These are phyloP conservation scores for Callionymus lyra DNA, from an alignment of 2,113 vertebrate species.

Conservation along the genomic window DNA sequence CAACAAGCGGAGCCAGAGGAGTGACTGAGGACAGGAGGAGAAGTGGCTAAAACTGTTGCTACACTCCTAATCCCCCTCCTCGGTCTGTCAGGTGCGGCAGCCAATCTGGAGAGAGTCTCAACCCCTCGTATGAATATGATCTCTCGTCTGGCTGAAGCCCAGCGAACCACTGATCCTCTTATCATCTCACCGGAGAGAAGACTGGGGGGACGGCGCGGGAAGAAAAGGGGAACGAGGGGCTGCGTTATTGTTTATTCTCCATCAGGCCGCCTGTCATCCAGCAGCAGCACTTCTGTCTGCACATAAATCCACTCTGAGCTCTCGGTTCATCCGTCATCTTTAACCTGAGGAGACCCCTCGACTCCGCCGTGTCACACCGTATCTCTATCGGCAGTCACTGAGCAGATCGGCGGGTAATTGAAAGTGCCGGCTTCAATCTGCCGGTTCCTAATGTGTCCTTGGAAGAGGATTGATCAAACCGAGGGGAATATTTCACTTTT, in stretches of 20 bases:
- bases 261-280: constrained; percentile 7
- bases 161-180: constrained; percentile 54
- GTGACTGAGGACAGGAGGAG: constrained; percentile 34
- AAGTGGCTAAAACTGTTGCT: constrained; percentile 45
- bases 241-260: constrained; percentile 17
- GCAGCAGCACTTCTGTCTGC: background rate
- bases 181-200: constrained; percentile 44
- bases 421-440: constrained; percentile 2
- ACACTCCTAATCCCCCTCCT: constrained; percentile 38
- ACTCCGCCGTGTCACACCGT: background rate
- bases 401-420: background rate
- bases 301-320: constrained; percentile 1
- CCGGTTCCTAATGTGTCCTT: background rate
- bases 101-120: constrained; percentile 44
- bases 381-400: constrained; percentile 3
- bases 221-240: constrained; percentile 6
- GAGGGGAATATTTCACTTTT: too few relatives aligned
- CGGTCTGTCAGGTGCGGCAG: constrained; percentile 41
- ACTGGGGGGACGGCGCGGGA: constrained; percentile 13
- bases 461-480: too few relatives aligned
- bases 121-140: constrained; percentile 52
- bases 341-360: constrained; percentile 7
- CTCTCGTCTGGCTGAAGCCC: constrained; percentile 43
- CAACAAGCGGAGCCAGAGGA: constrained; percentile 29
- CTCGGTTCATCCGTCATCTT: constrained; percentile 7